A percentile compares a stretch with the other conserved stretches of the same genome.
Conservation (phyloP, 2,113 vertebrate genomes). For the Tichodroma muraria region DNA sequence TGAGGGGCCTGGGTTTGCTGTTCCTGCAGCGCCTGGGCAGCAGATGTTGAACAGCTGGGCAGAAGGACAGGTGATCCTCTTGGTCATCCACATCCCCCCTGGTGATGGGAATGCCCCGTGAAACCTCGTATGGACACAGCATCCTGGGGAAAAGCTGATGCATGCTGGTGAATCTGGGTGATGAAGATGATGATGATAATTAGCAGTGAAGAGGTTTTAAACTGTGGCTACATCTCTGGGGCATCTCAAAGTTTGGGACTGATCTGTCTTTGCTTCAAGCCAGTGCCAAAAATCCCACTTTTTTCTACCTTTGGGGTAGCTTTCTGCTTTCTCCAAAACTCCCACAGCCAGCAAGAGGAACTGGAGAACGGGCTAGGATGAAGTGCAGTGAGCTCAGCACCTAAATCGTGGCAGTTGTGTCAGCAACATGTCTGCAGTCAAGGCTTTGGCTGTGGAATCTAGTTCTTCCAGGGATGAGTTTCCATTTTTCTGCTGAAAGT, state of each 20-base stretch:
- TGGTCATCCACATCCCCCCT: not conserved
- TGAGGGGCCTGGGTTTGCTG: not conserved
- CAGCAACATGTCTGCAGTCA: not conserved
- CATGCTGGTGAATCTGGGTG: not conserved
- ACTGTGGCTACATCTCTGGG: not conserved
- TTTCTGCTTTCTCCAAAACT: not conserved
- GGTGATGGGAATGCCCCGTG: not conserved
- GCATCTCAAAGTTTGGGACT: not conserved
- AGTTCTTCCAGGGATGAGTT: not conserved
- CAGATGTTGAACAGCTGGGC: not conserved
- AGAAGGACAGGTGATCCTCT: not conserved
- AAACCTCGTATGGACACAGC: not conserved
- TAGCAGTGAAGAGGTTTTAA: not conserved
- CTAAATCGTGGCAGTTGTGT: not conserved
- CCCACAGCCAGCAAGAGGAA: not conserved
- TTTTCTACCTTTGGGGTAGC: not conserved
- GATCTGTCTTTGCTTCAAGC: not conserved
- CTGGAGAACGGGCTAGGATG: accelerated
- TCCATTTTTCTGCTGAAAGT: not conserved
- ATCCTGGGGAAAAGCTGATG: not conserved
- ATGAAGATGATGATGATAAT: not conserved
- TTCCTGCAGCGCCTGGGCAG: not conserved
- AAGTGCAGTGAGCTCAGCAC: not conserved
- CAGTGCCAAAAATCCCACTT: not conserved
- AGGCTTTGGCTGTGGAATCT: not conserved